Evolutionary conservation across 2,888 invertebrate genomes (phyloP).

Genomic region (Megastigmus dorsalis): DNA sequence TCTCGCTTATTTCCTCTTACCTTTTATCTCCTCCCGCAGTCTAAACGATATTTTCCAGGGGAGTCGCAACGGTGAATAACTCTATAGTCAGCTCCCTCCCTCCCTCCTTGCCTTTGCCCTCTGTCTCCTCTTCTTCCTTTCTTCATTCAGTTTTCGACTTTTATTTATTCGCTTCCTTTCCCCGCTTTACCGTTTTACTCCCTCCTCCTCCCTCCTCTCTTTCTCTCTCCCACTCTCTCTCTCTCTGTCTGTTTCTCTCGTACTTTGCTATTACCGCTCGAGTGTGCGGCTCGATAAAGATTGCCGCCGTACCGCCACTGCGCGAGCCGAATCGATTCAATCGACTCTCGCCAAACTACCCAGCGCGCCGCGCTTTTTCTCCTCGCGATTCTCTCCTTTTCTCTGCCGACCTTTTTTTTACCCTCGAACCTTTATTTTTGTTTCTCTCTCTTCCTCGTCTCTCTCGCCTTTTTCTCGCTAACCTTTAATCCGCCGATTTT

Average conservation of each 20-base stretch:
- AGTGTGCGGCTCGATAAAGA: constrained; percentile 45
- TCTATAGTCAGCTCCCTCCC: constrained; percentile 6
- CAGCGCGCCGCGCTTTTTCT: constrained; percentile 7
- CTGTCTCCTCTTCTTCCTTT: constrained; percentile 1
- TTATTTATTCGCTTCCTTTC: constrained; percentile 56
- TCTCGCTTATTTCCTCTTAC: constrained; percentile 38
- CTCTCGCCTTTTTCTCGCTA: background rate
- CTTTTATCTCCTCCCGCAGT: constrained; percentile 54
- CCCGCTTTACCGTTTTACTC: too few species aligned
- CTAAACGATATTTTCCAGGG: constrained; percentile 63
- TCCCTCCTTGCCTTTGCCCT: constrained; percentile 1
- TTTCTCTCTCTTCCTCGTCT: background rate
- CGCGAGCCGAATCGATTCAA: constrained; percentile 46
- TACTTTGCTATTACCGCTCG: constrained; percentile 49
- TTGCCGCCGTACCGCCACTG: constrained; percentile 4
- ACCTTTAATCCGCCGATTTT: constrained; percentile 45
- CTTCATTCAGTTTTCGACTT: constrained; percentile 56
- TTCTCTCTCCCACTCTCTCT: constrained; percentile 1
- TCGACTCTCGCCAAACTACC: constrained; percentile 14
- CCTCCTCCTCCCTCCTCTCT: constrained; percentile 23
- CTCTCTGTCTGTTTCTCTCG: background rate
- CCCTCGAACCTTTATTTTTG: too few species aligned
- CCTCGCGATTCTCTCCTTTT: background rate
- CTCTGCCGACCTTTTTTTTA: too few species aligned
- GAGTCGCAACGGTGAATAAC: constrained; percentile 61